Evolutionary conservation across 92 coral and sea anemone species (phyloP).

Genomic region (Epizoanthus fatuus): DNA sequence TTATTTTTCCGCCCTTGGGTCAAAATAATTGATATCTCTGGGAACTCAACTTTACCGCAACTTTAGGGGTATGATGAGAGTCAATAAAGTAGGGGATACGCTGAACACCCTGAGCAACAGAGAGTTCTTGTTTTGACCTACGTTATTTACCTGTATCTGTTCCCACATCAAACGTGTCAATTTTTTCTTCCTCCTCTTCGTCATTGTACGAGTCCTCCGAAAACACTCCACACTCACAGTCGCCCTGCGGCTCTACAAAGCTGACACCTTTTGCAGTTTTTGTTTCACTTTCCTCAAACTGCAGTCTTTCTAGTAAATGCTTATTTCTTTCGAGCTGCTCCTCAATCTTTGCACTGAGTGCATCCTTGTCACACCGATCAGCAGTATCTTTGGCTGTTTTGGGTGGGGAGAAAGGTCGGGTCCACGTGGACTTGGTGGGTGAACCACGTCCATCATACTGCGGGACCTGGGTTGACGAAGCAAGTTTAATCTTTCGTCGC

Average conservation of each 20-base stretch:
- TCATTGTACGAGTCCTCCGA: conserved; percentile 38
- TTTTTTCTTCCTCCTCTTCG: conserved; percentile 3
- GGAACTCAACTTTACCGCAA: too few relatives aligned
- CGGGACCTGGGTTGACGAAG: conserved; percentile 69
- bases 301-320: conserved; percentile 69
- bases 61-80: too few relatives aligned
- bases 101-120: too few relatives aligned
- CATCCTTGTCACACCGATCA: conserved; percentile 48
- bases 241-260: conserved; percentile 8
- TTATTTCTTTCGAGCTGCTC: conserved; percentile 79
- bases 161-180: conserved; percentile 21
- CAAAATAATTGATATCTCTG: too few relatives aligned
- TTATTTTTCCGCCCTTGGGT: too few relatives aligned
- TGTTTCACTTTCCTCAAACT: conserved; percentile 22
- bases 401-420: conserved; percentile 83
- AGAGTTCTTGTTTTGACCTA: neutral
- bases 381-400: neutral
- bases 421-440: conserved; percentile 76
- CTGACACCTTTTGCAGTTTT: conserved; percentile 15
- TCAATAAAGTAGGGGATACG: too few relatives aligned
- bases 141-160: conserved; percentile 41
- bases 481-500: conserved; percentile 81
- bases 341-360: conserved; percentile 73
- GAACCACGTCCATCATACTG: conserved; percentile 64
- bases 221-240: conserved; percentile 38